Conservation (phyloP, 2,113 vertebrate species). For the Physeter macrocephalus region DNA sequence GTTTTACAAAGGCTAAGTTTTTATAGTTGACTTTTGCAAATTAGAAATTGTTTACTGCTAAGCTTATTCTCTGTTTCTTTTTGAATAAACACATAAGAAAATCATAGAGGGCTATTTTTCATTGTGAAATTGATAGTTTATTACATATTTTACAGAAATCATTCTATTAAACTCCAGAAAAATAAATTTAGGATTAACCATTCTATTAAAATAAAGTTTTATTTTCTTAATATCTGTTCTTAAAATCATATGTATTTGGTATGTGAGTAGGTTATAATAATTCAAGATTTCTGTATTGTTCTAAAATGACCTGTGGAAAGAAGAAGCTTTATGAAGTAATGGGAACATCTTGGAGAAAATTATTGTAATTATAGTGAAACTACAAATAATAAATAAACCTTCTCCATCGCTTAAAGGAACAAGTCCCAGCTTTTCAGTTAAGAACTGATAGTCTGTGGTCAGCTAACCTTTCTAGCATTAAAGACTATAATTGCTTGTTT, state of each 20-base stretch:
- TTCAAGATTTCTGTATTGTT: not conserved
- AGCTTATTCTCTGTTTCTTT: not conserved
- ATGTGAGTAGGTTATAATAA: not conserved
- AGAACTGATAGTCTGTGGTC: not conserved
- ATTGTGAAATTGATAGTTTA: not conserved
- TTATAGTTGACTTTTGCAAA: not conserved
- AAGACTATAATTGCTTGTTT: not conserved
- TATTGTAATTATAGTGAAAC: not conserved
- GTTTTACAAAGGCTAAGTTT: not conserved
- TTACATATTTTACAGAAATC: not conserved
- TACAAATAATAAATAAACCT: not conserved
- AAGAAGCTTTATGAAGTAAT: not conserved
- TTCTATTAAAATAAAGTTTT: not conserved
- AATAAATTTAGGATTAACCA: not conserved
- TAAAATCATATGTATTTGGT: not conserved
- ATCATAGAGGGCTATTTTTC: not conserved
- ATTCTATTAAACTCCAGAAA: not conserved
- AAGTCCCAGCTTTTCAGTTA: not conserved
- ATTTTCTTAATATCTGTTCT: not conserved
- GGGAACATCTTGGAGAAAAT: not conserved
- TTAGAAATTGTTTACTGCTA: constrained; percentile 14
- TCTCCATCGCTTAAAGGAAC: not conserved
- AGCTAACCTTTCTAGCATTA: not conserved
- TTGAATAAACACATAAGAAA: not conserved
- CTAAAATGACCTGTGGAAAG: not conserved